Conservation (phyloP, 2,797 vertebrate species). For the Peromyscus attwateri region DNA sequence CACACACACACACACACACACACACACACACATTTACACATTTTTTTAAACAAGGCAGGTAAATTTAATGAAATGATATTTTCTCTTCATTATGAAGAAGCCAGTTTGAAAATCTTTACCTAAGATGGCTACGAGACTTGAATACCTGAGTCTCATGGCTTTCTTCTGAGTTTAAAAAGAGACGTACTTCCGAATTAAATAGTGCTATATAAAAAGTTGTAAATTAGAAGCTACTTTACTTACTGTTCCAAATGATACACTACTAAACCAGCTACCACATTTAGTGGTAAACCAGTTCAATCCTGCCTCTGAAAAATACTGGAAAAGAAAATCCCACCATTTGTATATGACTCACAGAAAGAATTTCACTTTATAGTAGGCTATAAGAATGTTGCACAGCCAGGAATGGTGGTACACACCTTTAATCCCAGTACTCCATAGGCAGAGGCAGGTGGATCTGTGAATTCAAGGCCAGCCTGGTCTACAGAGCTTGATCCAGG, state of each 20-base stretch:
- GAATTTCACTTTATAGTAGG: conserved; percentile 5
- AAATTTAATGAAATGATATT: neutral
- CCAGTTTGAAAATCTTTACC: neutral
- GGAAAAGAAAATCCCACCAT: neutral
- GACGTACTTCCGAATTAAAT: conserved; percentile 23
- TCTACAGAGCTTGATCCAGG: neutral
- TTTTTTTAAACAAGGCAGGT: neutral
- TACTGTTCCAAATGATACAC: conserved; percentile 10
- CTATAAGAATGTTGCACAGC: neutral
- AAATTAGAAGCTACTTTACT: conserved; percentile 32
- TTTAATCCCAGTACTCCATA: neutral
- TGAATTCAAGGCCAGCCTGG: neutral
- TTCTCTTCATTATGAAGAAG: neutral
- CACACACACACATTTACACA: neutral
- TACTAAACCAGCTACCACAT: neutral
- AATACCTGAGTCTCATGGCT: neutral
- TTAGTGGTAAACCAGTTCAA: neutral
- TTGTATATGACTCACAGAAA: neutral
- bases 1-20: neutral
- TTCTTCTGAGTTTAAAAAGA: neutral
- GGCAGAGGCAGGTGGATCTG: neutral
- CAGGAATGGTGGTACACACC: neutral
- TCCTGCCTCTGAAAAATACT: neutral
- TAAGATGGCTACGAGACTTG: neutral
- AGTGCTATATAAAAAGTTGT: neutral